Conservation (phyloP, 2,113 vertebrate genomes). For the Oncorhynchus tshawytscha region DNA sequence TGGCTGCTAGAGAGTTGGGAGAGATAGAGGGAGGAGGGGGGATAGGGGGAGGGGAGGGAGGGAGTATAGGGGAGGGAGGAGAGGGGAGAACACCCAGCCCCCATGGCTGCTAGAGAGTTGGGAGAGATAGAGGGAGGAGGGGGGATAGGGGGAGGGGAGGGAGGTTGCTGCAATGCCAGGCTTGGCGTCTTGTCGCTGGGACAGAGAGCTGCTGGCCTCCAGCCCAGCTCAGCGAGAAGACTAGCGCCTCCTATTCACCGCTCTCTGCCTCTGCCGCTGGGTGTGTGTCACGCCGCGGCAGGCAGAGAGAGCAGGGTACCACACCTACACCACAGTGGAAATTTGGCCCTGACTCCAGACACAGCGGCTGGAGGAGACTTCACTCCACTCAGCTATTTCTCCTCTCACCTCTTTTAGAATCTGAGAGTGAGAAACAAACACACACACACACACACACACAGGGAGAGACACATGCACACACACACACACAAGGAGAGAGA, state of each 20-base stretch:
- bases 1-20: no score
- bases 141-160: no score
- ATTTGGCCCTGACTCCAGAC: conserved; percentile 61
- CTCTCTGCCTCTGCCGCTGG: not conserved
- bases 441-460: no score
- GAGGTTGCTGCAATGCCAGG: not conserved
- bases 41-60: no score
- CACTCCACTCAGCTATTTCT: not conserved
- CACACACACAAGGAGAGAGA: not conserved
- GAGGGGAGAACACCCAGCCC: not conserved
- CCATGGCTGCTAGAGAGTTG: not conserved
- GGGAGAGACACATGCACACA: no score
- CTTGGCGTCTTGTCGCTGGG: not conserved
- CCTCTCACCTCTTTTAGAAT: not conserved
- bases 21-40: no score
- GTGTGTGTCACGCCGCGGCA: conserved; percentile 26
- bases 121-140: no score
- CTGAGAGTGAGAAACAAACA: not conserved
- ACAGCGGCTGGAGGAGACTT: conserved; percentile 46
- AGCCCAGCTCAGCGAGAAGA: not conserved
- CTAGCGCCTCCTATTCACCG: not conserved
- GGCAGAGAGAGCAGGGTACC: conserved; percentile 53
- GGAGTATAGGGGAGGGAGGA: not conserved
- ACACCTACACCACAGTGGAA: conserved; percentile 79
- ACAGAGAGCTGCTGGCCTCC: conserved; percentile 1